These are phyloP conservation scores for Salvelinus alpinus DNA, from an alignment of 2,113 vertebrate genomes.

Conservation along the genomic window DNA sequence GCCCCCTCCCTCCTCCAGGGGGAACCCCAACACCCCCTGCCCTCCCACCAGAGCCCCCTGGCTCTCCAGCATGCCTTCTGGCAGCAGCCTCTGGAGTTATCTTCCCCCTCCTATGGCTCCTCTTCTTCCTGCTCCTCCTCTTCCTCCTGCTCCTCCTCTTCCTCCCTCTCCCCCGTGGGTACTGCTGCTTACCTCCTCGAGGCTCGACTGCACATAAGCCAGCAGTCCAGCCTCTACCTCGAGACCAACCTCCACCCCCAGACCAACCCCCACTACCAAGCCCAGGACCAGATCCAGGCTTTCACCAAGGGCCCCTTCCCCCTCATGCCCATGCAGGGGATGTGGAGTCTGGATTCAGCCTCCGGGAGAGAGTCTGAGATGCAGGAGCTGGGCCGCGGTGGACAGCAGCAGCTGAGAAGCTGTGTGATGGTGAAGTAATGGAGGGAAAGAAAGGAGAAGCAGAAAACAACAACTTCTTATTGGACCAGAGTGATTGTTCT, in stretches of 20 bases:
- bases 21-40: constrained; percentile 70
- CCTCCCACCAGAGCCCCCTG: constrained; percentile 68
- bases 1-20: constrained; percentile 59
- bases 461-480: neutral
- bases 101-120: constrained; percentile 42
- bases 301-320: constrained; percentile 49
- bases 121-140: constrained; percentile 60
- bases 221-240: constrained; percentile 42
- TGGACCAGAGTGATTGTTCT: constrained; percentile 9
- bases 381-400: constrained; percentile 61
- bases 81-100: constrained; percentile 55
- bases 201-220: constrained; percentile 84
- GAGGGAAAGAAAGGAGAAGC: neutral
- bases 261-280: constrained; percentile 35
- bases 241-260: constrained; percentile 20
- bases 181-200: constrained; percentile 87
- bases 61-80: constrained; percentile 61
- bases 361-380: constrained; percentile 54
- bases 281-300: constrained; percentile 39
- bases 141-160: constrained; percentile 73
- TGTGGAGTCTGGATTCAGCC: constrained; percentile 77
- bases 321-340: constrained; percentile 70
- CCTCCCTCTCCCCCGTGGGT: constrained; percentile 79
- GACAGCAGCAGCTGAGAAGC: constrained; percentile 77
- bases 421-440: constrained; percentile 88